Base-by-base conservation (phyloP, 2,797 vertebrate species). In the Coregonus ussuriensis region DNA sequence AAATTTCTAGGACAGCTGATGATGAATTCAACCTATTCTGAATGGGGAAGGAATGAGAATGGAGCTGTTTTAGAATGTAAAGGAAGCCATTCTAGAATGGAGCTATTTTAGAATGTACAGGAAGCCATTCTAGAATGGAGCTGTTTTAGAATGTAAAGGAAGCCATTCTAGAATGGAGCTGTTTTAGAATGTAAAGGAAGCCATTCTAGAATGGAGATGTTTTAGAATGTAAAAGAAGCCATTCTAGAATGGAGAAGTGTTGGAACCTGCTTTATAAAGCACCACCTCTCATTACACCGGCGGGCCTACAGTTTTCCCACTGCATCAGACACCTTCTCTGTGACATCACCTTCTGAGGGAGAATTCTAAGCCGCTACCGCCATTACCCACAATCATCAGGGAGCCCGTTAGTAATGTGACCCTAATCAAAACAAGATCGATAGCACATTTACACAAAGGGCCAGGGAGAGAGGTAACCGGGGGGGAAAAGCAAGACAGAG, bases 381-480 rank as follows among this genome's bases (percentile, higher is more conserved):
- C 87, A 89, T 89, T 77, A 88, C 74, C 87, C 77, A 77, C 72
- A 79, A 75, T 68, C 79, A 86, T 83, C 78, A 73, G 83, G 78
- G 79, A 85, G 82, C 81, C 87, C 33, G 69, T 88, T 90, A 81
- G 87, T 81, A 89, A 91, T 86, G 82, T 89, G 87, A 88, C 82
- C 88, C 87, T 89, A 88, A 90, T 89, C 89, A 88, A 89, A 91
- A 87, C 79, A 78, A 87, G 83, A 91, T 92, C 90, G 71, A 93
- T 92, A 91, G 81, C 83, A 72, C 88, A 91, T 90, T 56, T n/a
- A 16, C 53, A n/a, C 15, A 56, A 56, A 56, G 53, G 4, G 53
- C 18, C 15, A 56, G 53, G 41, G 41, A 47, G 9, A 47, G 41
- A 11, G 53, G 15, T 16, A 56, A 56, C 15, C 53, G 1, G 5